These are phyloP conservation scores for Melanerpes aurifrons DNA, from an alignment of 2,113 vertebrate genomes.

Conservation along the genomic window DNA sequence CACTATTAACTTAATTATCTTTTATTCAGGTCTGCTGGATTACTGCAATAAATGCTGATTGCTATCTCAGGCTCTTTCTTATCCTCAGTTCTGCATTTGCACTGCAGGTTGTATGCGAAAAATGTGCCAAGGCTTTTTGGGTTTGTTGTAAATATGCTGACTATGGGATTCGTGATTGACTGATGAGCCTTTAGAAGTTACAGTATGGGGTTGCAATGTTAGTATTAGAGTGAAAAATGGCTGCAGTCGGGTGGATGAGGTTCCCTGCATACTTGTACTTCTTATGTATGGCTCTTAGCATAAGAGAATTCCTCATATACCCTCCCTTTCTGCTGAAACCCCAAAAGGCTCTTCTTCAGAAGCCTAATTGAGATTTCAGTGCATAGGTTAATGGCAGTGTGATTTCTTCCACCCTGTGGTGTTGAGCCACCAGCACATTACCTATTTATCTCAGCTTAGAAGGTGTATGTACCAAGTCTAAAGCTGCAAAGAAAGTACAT, in stretches of 20 bases:
- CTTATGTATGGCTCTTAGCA: not conserved
- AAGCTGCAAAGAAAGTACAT: not conserved
- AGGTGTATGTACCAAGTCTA: not conserved
- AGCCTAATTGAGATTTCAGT: not conserved
- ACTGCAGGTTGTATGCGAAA: not conserved
- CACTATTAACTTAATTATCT: conserved; percentile 17
- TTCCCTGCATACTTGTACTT: not conserved
- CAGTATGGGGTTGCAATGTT: not conserved
- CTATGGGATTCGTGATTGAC: not conserved
- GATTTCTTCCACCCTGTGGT: not conserved
- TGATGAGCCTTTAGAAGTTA: not conserved
- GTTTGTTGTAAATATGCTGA: not conserved
- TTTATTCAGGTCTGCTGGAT: not conserved
- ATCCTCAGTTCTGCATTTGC: not conserved
- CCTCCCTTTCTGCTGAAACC: not conserved
- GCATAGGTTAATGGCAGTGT: not conserved
- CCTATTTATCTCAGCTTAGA: not conserved
- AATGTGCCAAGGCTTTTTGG: not conserved
- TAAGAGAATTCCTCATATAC: not conserved
- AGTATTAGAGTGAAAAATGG: not conserved
- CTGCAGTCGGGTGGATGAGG: not conserved
- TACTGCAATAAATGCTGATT: conserved; percentile 13
- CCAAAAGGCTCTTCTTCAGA: not conserved
- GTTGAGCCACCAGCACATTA: rapidly evolving
- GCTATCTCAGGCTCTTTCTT: not conserved